These are phyloP conservation scores for Chloroceryle aenea DNA, from an alignment of 2,113 vertebrate genomes.

Conservation along the genomic window DNA sequence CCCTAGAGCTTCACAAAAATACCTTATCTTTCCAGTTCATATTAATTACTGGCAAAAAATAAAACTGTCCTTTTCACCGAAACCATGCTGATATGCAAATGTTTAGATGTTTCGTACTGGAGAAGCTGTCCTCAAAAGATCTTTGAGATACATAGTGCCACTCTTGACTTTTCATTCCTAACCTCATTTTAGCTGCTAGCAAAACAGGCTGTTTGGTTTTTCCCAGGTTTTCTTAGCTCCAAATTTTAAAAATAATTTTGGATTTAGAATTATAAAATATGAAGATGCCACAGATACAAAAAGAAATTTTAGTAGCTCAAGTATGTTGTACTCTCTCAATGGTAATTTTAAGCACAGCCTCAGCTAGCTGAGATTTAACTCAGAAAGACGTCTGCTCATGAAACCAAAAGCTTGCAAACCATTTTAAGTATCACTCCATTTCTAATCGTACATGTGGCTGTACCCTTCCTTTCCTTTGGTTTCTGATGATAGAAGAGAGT, in stretches of 20 bases:
- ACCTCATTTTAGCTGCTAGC: not conserved
- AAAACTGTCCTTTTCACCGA: not conserved
- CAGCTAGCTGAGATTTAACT: not conserved
- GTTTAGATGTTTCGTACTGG: not conserved
- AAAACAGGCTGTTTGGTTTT: not conserved
- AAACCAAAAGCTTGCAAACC: not conserved
- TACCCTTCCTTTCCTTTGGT: not conserved
- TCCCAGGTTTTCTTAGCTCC: not conserved
- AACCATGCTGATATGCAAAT: not conserved
- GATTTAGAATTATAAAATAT: not conserved
- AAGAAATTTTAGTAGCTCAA: not conserved
- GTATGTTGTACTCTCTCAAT: not conserved
- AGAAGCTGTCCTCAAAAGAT: not conserved
- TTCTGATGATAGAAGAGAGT: not conserved
- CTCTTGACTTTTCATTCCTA: not conserved
- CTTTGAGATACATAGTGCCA: not conserved
- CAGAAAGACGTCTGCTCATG: not conserved
- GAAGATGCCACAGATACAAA: not conserved
- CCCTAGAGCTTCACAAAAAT: not conserved
- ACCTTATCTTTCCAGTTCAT: not conserved
- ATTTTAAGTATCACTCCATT: rapidly evolving
- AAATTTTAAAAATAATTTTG: not conserved
- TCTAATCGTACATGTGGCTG: rapidly evolving
- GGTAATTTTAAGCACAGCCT: not conserved
- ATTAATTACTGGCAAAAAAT: not conserved